phyloP scores from a whole-genome alignment of 2,113 vertebrate species.

The Zonotrichia leucophrys region DNA sequence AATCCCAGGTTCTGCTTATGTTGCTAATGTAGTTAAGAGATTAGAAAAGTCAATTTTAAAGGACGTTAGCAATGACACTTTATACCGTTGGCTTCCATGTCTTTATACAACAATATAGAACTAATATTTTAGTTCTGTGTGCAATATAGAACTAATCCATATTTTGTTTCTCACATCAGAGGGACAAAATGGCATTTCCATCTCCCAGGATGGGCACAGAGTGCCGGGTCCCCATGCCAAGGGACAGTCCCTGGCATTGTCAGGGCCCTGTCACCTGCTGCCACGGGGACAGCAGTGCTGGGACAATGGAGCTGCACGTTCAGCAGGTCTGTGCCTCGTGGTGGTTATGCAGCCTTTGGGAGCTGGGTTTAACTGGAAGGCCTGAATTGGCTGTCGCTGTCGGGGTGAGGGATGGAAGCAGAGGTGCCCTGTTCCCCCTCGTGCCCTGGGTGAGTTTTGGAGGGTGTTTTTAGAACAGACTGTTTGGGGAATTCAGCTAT shows the following conservation, averaged over 20 bases:
- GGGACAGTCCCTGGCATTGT: background rate
- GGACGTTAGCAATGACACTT: too few species aligned
- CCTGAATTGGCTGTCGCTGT: background rate
- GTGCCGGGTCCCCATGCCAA: fast-evolving
- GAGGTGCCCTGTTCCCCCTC: background rate
- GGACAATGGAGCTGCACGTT: background rate
- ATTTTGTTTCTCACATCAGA: too few species aligned
- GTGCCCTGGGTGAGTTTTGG: background rate
- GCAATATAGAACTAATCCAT: too few species aligned
- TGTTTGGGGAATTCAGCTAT: background rate
- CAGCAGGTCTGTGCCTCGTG: background rate
- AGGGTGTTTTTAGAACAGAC: background rate
- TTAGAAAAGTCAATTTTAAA: too few species aligned
- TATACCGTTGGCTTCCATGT: too few species aligned
- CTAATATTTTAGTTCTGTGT: too few species aligned
- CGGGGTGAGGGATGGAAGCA: background rate
- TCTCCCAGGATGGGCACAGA: fast-evolving
- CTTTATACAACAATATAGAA: too few species aligned
- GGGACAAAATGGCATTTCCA: background rate
- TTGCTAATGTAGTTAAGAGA: too few species aligned
- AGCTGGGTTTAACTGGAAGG: background rate
- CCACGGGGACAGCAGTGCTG: background rate
- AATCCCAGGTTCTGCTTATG: too few species aligned
- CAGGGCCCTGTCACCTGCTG: background rate
- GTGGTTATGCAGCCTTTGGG: background rate